Base-by-base conservation (phyloP, 2,113 vertebrate species). In the Lophochroa leadbeateri region DNA sequence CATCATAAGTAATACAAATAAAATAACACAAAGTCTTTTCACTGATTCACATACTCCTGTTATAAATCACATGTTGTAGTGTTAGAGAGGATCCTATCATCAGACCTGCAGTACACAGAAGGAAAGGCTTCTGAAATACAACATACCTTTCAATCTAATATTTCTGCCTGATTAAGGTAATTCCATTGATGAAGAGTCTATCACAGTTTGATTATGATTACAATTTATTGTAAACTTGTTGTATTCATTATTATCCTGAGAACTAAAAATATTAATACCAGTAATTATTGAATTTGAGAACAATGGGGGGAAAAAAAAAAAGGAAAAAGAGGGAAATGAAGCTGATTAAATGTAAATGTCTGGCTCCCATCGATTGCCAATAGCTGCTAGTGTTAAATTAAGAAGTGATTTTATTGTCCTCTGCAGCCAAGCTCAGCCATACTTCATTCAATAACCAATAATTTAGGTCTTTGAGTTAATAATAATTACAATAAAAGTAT, bases 401-500 rank as follows among this genome's bases (percentile, higher is more conserved):
- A 89, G 81, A 96, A 63, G 63, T 92, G 82, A 82, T 90, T 95
- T 94, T 90, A 85, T 58, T 85, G 91, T 90, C 71, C 44, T 86
- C 63, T 91, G 41, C 63, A 93, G 87, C 87, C 93, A 95, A 65
- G 67, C 75, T 94, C 82, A 93, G 78, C 70, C 82, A 85, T 93
- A 35, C 53, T 82, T 31, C 71, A 83, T 96, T 96, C 94, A 92
- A 88, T 95, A 96, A 94, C 84, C 64, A 90, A 90, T 84, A 95
- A 95, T 80, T 96, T 91, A 86, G 81, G 78, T 77, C 70, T 94
- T 37, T 94, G 77, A 92, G 63, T 92, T 96, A 82, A 94, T 94
- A 95, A 86, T 74, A 88, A 96, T 96, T 89, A 95, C 82, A 95
- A 86, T 95, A 80, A 95, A 94, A 91, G 81, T 95, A 92, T 96